Conservation (phyloP, 2,113 vertebrate genomes). For the Gymnogyps californianus region DNA sequence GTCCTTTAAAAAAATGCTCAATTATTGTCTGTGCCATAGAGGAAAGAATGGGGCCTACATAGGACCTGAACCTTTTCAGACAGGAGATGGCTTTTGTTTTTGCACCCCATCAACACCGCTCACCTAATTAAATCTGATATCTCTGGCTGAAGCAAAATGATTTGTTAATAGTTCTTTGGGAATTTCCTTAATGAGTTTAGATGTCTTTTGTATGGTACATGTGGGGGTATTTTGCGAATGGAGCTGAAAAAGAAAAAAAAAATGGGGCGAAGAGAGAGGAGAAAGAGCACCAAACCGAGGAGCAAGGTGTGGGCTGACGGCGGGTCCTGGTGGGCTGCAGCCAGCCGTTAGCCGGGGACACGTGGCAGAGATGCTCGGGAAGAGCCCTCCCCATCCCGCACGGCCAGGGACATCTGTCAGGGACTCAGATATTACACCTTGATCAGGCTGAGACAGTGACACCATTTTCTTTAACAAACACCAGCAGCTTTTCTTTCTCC, state of each 20-base stretch:
- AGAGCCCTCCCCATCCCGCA: conserved; percentile 67
- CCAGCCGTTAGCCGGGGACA: conserved; percentile 83
- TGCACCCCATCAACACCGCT: conserved; percentile 89
- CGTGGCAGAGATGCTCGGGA: conserved; percentile 51
- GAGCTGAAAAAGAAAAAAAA: conserved; percentile 40
- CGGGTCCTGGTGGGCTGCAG: conserved; percentile 63
- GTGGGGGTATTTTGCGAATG: conserved; percentile 82
- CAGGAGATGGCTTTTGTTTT: conserved; percentile 91
- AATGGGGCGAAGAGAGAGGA: conserved; percentile 68
- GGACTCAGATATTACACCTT: conserved; percentile 80
- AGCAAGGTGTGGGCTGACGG: conserved; percentile 79
- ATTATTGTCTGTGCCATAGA: conserved; percentile 85
- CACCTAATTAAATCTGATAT: conserved; percentile 98
- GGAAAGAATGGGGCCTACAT: conserved; percentile 84
- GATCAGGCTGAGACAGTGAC: conserved; percentile 81
- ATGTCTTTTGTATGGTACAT: conserved; percentile 88
- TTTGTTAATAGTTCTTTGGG: conserved; percentile 91
- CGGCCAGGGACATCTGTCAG: conserved; percentile 72
- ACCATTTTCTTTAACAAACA: conserved; percentile 88
- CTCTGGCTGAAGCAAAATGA: conserved; percentile 87
- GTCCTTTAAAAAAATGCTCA: conserved; percentile 80
- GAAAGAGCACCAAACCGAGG: conserved; percentile 52
- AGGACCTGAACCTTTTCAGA: conserved; percentile 91
- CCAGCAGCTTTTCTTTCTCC: conserved; percentile 77
- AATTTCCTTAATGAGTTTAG: conserved; percentile 98